Evolutionary conservation across 2,113 vertebrate genomes (phyloP).

Genomic region (Lathamus discolor): DNA sequence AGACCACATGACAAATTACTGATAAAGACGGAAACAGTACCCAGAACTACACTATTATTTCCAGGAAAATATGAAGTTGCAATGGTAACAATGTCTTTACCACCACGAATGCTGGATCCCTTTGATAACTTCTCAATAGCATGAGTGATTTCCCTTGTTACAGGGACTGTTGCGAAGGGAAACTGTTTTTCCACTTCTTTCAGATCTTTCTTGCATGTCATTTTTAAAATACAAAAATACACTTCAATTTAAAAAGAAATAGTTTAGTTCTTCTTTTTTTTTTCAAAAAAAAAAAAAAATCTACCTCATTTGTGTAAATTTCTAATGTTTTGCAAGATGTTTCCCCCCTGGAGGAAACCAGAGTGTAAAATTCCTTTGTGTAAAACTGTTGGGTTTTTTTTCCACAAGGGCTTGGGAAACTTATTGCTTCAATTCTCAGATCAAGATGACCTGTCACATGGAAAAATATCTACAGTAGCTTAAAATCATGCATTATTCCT

Average conservation of each 20-base stretch:
- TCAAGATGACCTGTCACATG: neutral
- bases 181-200: neutral
- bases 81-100: neutral
- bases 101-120: neutral
- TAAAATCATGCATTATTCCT: neutral
- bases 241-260: neutral
- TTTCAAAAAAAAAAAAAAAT: neutral
- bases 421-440: neutral
- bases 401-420: neutral
- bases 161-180: neutral
- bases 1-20: neutral
- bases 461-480: neutral
- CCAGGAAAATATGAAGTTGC: neutral
- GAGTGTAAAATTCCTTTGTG: neutral
- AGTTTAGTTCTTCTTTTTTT: neutral
- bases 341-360: neutral
- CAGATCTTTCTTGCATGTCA: fast-evolving
- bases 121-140: neutral
- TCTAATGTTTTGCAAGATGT: neutral
- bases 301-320: neutral
- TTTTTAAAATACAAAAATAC: neutral
- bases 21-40: neutral
- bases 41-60: neutral
- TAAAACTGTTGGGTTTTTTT: neutral
- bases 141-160: neutral